Conservation (phyloP, 1,140 invertebrate genomes). For the Protaetia brevitarsis region DNA sequence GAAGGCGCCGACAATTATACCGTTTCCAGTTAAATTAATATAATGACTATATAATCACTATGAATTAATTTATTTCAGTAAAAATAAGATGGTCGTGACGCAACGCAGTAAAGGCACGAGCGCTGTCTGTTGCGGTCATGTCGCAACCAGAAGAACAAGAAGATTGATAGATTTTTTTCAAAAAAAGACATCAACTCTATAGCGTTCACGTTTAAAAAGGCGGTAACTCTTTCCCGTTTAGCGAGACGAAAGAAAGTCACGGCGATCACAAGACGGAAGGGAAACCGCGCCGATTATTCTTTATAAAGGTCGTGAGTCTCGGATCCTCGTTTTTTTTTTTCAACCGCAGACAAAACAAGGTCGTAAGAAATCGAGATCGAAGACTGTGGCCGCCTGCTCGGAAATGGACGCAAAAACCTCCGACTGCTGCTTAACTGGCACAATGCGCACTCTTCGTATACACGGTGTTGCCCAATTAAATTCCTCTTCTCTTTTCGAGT, state of each 20-base stretch:
- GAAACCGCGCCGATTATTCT: background rate
- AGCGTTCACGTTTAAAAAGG: background rate
- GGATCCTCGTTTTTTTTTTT: conserved; percentile 6
- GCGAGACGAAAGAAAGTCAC: conserved; percentile 3
- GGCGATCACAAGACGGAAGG: background rate
- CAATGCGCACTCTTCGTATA: background rate
- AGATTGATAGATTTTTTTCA: background rate
- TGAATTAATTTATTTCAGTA: background rate
- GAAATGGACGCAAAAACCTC: background rate
- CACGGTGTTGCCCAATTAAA: background rate
- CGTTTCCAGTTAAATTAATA: conserved; percentile 3
- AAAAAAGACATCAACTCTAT: background rate
- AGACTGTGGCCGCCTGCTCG: background rate
- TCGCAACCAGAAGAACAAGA: background rate
- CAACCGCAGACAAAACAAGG: conserved; percentile 10
- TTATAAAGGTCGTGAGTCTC: conserved; percentile 14
- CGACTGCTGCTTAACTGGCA: background rate
- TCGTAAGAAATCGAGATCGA: conserved; percentile 17
- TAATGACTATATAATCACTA: background rate
- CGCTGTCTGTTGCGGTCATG: too few species aligned
- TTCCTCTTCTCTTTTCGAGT: background rate
- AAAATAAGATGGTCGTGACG: background rate
- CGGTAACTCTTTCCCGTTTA: background rate
- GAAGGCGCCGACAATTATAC: conserved; percentile 7
- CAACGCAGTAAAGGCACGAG: too few species aligned